These are phyloP conservation scores for Heterocephalus glaber DNA, from an alignment of 2,113 vertebrate species.

Conservation along the genomic window DNA sequence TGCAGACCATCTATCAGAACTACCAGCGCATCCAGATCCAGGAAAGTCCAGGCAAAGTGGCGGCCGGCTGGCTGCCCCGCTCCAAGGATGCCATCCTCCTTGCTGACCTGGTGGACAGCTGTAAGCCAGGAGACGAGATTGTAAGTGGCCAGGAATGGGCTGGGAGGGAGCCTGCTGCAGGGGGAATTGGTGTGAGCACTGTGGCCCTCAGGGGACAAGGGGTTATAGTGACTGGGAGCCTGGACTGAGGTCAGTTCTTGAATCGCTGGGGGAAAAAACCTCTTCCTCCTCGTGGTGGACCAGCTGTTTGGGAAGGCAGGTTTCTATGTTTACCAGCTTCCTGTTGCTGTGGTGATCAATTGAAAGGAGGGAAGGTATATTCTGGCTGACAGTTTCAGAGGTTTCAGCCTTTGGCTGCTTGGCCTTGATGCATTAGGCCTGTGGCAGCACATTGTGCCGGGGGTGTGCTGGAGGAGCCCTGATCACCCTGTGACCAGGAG, in stretches of 20 bases:
- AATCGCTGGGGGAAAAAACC: not conserved
- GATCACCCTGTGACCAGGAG: too few species aligned
- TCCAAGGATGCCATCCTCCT: conserved; percentile 98
- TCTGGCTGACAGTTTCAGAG: not conserved
- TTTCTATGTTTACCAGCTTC: not conserved
- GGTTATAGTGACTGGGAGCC: rapidly evolving
- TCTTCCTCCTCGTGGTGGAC: too few species aligned
- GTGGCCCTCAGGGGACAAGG: not conserved
- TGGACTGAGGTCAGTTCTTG: not conserved
- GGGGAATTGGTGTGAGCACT: too few species aligned
- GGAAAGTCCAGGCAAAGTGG: conserved; percentile 97
- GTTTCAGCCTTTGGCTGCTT: too few species aligned
- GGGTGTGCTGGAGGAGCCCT: too few species aligned
- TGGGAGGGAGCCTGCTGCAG: not conserved
- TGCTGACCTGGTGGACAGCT: conserved; percentile 95
- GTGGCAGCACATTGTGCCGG: not conserved
- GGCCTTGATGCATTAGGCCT: not conserved
- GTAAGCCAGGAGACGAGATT: conserved; percentile 98
- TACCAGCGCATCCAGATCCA: conserved; percentile 98
- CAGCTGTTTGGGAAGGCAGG: too few species aligned
- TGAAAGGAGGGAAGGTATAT: not conserved
- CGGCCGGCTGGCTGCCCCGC: conserved; percentile 94
- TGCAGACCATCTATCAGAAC: conserved; percentile 97
- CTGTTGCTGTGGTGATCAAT: not conserved
- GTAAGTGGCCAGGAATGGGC: conserved; percentile 85